phyloP scores from a whole-genome alignment of 2,797 vertebrate genomes.

The Ibycter americanus region DNA sequence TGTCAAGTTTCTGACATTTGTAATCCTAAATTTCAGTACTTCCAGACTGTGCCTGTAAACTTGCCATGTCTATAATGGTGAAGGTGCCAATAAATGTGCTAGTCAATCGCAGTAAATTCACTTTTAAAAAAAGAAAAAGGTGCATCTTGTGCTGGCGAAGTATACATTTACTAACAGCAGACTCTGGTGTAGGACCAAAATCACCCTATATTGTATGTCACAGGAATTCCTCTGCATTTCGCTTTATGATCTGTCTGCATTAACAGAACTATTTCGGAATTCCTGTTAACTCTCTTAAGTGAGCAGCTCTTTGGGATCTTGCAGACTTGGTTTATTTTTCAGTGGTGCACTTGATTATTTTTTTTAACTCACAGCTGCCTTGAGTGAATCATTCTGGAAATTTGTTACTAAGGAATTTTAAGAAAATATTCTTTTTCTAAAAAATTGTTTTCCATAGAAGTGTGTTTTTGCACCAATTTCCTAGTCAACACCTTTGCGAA shows the following conservation, averaged over 20 bases:
- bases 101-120: slow-evolving; percentile 17
- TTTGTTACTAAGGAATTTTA: slow-evolving; percentile 19
- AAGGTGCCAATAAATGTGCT: slow-evolving; percentile 6
- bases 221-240: not conserved
- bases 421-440: slow-evolving; percentile 28
- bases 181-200: slow-evolving; percentile 53
- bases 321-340: not conserved
- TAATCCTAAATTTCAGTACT: slow-evolving; percentile 44
- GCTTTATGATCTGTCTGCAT: not conserved
- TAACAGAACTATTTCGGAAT: not conserved
- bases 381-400: slow-evolving; percentile 48
- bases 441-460: not conserved
- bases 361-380: slow-evolving; percentile 38
- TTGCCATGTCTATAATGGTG: slow-evolving; percentile 44
- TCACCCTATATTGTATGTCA: not conserved
- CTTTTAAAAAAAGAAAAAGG: not conserved
- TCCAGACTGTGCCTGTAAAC: slow-evolving; percentile 52
- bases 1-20: slow-evolving; percentile 8
- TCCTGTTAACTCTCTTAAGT: slow-evolving; percentile 6
- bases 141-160: not conserved
- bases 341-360: not conserved
- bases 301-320: slow-evolving; percentile 48
- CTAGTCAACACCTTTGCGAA: not conserved
- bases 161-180: not conserved
- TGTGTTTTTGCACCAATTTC: slow-evolving; percentile 50